Evolutionary conservation across 2,113 vertebrate genomes (phyloP).

Genomic region (Chaetops frenatus): DNA sequence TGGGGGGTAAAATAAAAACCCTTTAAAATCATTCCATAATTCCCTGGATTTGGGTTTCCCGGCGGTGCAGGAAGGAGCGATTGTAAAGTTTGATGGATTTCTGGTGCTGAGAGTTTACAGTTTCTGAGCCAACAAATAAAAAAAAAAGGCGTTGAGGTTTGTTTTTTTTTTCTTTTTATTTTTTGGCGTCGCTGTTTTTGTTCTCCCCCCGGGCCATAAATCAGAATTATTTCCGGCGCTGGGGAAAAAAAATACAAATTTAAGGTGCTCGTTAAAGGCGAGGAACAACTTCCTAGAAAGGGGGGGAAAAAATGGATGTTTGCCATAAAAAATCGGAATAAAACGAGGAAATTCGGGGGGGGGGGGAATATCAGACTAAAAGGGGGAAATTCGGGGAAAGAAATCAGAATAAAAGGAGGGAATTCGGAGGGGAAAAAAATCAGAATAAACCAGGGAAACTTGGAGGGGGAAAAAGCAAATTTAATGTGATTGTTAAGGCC

Average conservation of each 20-base stretch:
- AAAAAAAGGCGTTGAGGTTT: conserved; percentile 34
- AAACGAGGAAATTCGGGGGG: neutral
- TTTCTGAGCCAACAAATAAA: conserved; percentile 59
- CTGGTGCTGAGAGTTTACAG: conserved; percentile 62
- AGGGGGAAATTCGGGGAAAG: neutral
- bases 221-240: conserved; percentile 64
- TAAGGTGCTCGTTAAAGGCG: conserved; percentile 54
- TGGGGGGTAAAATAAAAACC: neutral
- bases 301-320: neutral
- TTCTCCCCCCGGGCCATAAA: conserved; percentile 60
- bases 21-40: conserved; percentile 36
- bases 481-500: conserved; percentile 57
- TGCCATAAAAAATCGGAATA: neutral
- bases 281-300: conserved; percentile 23
- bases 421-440: no score
- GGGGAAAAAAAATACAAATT: neutral
- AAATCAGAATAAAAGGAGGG: neutral
- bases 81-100: conserved; percentile 70
- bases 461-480: neutral
- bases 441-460: neutral
- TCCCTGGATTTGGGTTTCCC: conserved; percentile 58
- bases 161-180: neutral
- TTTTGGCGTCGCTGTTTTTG: conserved; percentile 49
- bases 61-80: conserved; percentile 56
- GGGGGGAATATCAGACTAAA: no score